Conservation (phyloP, 2,888 invertebrate species). For the Diabrotica balteata region DNA sequence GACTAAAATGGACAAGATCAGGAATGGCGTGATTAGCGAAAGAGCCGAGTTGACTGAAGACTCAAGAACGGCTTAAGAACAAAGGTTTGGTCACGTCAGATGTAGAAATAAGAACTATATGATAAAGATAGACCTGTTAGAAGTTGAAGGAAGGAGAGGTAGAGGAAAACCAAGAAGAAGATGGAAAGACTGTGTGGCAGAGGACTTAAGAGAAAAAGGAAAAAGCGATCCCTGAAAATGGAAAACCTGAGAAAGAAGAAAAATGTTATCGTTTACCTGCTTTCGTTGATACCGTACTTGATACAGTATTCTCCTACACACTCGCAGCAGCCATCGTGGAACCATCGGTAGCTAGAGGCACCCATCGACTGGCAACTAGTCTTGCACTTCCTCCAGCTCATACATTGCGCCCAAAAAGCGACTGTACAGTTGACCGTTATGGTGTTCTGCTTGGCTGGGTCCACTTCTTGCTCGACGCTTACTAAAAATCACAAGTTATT, state of each 20-base stretch:
- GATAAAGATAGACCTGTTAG: too few species aligned
- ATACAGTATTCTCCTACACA: conserved; percentile 89
- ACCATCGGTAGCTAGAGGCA: conserved; percentile 87
- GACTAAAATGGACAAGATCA: too few species aligned
- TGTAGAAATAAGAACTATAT: too few species aligned
- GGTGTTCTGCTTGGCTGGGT: conserved; percentile 58
- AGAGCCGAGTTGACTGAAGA: too few species aligned
- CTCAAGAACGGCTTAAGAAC: too few species aligned
- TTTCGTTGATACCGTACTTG: conserved; percentile 89
- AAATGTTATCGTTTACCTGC: conserved; percentile 65
- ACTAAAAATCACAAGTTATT: conserved; percentile 59
- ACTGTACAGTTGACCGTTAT: conserved; percentile 90
- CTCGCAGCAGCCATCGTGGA: conserved; percentile 94
- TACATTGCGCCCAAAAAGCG: conserved; percentile 89
- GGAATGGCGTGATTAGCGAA: too few species aligned
- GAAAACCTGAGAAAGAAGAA: neutral
- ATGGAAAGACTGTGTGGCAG: neutral
- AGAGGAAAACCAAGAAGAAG: too few species aligned
- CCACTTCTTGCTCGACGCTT: conserved; percentile 71
- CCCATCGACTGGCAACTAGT: conserved; percentile 85
- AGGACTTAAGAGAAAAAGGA: neutral
- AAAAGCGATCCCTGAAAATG: too few species aligned
- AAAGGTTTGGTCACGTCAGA: too few species aligned
- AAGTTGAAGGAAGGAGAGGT: too few species aligned
- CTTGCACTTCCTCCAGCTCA: conserved; percentile 87